phyloP scores from a whole-genome alignment of 1,140 invertebrate genomes.

The Eumeta japonica region DNA sequence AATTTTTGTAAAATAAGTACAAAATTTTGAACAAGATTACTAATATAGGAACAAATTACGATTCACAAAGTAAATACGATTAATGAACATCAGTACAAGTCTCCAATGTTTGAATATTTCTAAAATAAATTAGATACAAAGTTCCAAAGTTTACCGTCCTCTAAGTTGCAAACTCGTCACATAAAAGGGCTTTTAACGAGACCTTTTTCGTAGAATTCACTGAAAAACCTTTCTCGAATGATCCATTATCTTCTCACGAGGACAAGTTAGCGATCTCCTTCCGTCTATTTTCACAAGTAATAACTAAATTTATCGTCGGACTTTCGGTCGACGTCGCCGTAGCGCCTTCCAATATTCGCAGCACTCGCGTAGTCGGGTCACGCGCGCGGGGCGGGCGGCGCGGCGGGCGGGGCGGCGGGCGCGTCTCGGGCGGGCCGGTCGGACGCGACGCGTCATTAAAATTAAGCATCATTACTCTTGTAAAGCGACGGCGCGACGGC shows the following conservation, averaged over 20 bases:
- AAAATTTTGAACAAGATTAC: no score
- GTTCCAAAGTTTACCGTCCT: no score
- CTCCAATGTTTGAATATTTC: no score
- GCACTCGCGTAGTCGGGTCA: slow-evolving; percentile 40
- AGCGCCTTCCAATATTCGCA: slow-evolving; percentile 45
- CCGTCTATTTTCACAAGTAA: slow-evolving; percentile 58
- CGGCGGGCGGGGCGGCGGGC: slow-evolving; percentile 18
- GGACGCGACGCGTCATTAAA: slow-evolving; percentile 52
- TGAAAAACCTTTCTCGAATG: slow-evolving; percentile 49
- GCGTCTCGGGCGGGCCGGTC: slow-evolving; percentile 23
- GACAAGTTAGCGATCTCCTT: slow-evolving; percentile 57
- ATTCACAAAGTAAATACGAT: no score
- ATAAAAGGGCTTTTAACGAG: slow-evolving; percentile 47
- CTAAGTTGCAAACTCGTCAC: slow-evolving; percentile 40
- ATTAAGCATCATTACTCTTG: slow-evolving; percentile 56
- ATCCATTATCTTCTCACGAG: slow-evolving; percentile 55
- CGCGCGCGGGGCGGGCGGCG: slow-evolving; percentile 23
- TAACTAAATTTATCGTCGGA: slow-evolving; percentile 57
- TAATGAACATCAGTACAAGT: no score
- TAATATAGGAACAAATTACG: no score
- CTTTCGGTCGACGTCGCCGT: slow-evolving; percentile 41
- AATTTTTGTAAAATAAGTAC: no score
- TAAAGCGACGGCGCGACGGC: slow-evolving; percentile 33
- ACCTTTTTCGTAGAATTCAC: slow-evolving; percentile 44
- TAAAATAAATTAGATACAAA: no score